phyloP scores from a whole-genome alignment of 2,888 invertebrate genomes.

The Pediacus dermestoides region DNA sequence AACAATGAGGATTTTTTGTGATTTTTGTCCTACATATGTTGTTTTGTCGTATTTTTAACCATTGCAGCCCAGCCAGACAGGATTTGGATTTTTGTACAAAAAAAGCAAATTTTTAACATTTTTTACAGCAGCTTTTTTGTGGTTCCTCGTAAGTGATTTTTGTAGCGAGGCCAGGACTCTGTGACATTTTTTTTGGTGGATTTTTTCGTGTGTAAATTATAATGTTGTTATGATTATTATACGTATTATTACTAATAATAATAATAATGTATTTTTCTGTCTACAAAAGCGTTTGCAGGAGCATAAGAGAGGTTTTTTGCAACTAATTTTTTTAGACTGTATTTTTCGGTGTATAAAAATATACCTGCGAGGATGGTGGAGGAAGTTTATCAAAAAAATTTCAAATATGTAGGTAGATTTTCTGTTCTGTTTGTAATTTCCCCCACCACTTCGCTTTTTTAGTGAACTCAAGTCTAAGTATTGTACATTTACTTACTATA shows the following conservation, averaged over 20 bases:
- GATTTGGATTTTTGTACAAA: conserved; percentile 40
- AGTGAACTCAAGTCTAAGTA: too few species aligned
- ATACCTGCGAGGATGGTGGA: too few species aligned
- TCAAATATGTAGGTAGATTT: too few species aligned
- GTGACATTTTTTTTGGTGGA: conserved; percentile 17
- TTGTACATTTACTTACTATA: too few species aligned
- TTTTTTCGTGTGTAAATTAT: conserved; percentile 18
- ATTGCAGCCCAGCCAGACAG: conserved; percentile 49
- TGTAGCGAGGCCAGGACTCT: conserved; percentile 22
- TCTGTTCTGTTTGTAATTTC: too few species aligned
- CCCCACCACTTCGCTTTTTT: too few species aligned
- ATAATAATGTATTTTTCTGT: conserved; percentile 42
- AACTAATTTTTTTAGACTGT: conserved; percentile 36
- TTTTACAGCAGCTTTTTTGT: conserved; percentile 43
- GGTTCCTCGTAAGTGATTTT: conserved; percentile 26
- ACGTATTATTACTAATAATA: conserved; percentile 11
- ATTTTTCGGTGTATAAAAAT: conserved; percentile 35
- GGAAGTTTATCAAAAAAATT: too few species aligned
- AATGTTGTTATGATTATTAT: conserved; percentile 9
- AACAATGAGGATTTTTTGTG: too few species aligned
- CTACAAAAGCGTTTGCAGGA: conserved; percentile 54
- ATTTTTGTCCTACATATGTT: too few species aligned
- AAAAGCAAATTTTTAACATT: too few species aligned
- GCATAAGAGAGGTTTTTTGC: conserved; percentile 47
- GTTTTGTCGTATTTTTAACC: conserved; percentile 49